Evolutionary conservation across 2,113 vertebrate species (phyloP).

Genomic region (Dasyprocta punctata): DNA sequence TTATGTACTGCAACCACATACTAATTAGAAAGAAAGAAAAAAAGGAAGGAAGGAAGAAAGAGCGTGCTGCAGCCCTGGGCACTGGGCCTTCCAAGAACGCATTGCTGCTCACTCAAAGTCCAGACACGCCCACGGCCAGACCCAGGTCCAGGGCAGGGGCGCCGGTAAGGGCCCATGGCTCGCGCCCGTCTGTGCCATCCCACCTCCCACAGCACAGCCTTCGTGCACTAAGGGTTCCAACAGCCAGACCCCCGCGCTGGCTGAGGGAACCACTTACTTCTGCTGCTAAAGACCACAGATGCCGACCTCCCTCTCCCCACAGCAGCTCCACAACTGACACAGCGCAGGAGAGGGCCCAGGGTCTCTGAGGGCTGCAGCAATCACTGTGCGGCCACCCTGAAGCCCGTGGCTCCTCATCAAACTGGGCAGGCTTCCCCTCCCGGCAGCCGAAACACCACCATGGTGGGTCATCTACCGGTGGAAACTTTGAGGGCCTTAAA

Average conservation of each 20-base stretch:
- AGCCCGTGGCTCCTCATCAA: neutral
- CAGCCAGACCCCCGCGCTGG: neutral
- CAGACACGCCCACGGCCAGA: neutral
- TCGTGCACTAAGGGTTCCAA: neutral
- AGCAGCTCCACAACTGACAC: neutral
- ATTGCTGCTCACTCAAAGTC: neutral
- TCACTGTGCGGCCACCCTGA: neutral
- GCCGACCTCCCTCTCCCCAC: neutral
- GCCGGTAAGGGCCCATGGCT: too few relatives aligned
- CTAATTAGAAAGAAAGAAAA: neutral
- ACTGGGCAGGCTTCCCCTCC: neutral
- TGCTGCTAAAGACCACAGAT: neutral
- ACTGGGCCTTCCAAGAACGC: neutral
- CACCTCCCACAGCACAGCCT: neutral
- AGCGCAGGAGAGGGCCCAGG: neutral
- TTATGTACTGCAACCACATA: neutral
- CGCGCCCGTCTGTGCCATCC: too few relatives aligned
- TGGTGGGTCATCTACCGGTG: neutral
- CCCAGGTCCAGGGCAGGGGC: neutral
- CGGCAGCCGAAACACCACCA: neutral
- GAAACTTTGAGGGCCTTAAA: neutral
- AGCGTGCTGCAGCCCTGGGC: neutral
- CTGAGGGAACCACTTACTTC: neutral
- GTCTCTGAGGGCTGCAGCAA: neutral
- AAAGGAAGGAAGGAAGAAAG: neutral